These are phyloP conservation scores for Nemurella pictetii DNA, from an alignment of 2,888 invertebrate genomes.

Conservation along the genomic window DNA sequence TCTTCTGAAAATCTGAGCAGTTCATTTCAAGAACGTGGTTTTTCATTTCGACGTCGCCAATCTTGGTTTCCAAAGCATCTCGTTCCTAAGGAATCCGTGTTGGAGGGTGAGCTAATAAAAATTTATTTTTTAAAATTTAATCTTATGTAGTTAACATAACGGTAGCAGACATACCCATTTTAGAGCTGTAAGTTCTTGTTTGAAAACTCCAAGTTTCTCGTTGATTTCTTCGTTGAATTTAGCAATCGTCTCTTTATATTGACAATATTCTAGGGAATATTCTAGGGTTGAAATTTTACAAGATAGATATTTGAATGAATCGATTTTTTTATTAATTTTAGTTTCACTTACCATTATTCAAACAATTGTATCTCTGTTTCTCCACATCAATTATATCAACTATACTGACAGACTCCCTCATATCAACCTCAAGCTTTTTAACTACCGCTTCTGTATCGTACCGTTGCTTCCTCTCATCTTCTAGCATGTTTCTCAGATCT, in stretches of 20 bases:
- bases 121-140: too few relatives aligned
- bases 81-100: neutral
- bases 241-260: conserved; percentile 5
- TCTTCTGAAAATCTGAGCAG: neutral
- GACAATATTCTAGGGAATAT: neutral
- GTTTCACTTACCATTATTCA: conserved; percentile 17
- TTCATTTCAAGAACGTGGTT: neutral
- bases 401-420: neutral
- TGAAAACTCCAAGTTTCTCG: neutral
- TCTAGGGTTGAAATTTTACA: neutral
- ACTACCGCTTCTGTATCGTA: neutral
- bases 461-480: neutral
- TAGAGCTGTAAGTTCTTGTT: neutral
- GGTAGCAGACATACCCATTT: neutral
- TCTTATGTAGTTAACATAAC: too few relatives aligned
- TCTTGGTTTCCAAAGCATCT: neutral
- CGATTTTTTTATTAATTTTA: neutral
- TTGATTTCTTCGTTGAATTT: conserved; percentile 5
- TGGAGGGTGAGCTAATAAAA: neutral
- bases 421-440: neutral
- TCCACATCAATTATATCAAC: neutral
- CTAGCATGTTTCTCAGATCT: neutral
- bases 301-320: neutral
- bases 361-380: neutral
- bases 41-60: neutral